phyloP scores from a whole-genome alignment of 2,113 vertebrate species.

The Tretioscincus oriximinensis region DNA sequence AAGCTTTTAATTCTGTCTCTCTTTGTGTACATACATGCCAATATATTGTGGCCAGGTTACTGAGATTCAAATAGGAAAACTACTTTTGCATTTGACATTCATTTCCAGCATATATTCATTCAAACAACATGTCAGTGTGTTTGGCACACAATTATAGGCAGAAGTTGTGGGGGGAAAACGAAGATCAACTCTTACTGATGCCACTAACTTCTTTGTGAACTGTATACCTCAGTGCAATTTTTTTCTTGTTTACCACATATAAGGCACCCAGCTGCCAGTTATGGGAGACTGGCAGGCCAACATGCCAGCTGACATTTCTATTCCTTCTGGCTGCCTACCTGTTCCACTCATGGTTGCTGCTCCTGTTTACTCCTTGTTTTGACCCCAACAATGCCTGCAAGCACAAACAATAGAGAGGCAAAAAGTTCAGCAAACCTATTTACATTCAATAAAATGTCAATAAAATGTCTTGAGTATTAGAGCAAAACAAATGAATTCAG shows the following conservation, averaged over 20 bases:
- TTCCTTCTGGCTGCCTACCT: too few species aligned
- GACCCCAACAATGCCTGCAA: not conserved
- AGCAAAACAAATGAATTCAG: not conserved
- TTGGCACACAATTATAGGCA: not conserved
- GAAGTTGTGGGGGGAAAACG: not conserved
- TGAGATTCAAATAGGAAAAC: not conserved
- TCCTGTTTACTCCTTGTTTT: not conserved
- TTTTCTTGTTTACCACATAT: too few species aligned
- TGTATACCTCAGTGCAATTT: too few species aligned
- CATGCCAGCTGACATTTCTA: too few species aligned
- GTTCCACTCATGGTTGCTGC: too few species aligned
- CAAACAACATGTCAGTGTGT: not conserved
- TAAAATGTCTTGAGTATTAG: not conserved
- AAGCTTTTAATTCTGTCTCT: constrained; percentile 6
- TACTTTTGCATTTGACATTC: rapidly evolving
- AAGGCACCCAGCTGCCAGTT: too few species aligned
- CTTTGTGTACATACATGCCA: not conserved
- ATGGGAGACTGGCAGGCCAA: too few species aligned
- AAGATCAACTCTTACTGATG: not conserved
- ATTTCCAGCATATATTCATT: not conserved
- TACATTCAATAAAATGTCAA: not conserved
- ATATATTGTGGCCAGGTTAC: not conserved
- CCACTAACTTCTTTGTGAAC: not conserved
- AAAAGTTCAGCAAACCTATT: not conserved
- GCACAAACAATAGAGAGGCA: not conserved